A percentile compares a stretch with the other conserved stretches of the same genome.
phyloP scores from a whole-genome alignment of 2,888 invertebrate genomes.

The Alviniconcha strummeri region DNA sequence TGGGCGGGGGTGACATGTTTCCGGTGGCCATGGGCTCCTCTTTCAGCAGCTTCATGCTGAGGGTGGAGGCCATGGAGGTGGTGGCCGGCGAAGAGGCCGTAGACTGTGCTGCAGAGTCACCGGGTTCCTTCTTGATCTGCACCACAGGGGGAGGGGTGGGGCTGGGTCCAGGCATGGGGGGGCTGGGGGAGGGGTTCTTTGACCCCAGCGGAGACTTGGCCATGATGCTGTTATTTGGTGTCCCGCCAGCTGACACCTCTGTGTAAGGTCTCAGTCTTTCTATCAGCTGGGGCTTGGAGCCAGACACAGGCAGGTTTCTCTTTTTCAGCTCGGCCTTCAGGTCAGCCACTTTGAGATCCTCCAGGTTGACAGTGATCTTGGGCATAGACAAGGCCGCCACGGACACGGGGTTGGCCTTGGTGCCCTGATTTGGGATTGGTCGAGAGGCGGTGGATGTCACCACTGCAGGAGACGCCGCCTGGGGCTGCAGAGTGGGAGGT shows the following conservation, averaged over 20 bases:
- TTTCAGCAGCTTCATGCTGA: conserved; percentile 40
- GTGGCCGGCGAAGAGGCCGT: conserved; percentile 31
- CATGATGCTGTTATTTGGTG: conserved; percentile 2
- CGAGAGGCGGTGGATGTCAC: conserved; percentile 25
- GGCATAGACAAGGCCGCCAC: conserved; percentile 39
- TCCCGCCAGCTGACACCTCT: conserved; percentile 53
- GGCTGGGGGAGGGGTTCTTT: conserved; percentile 29
- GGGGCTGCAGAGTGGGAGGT: conserved; percentile 33
- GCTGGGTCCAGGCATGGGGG: conserved; percentile 24
- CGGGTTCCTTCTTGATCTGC: conserved; percentile 39
- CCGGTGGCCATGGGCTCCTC: conserved; percentile 45
- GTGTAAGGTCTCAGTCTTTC: conserved; percentile 86
- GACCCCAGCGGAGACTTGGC: neutral
- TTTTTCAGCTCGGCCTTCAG: conserved; percentile 95
- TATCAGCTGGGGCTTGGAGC: conserved; percentile 95
- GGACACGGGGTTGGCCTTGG: conserved; percentile 33
- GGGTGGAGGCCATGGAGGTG: conserved; percentile 22
- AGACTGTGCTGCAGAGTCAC: conserved; percentile 31
- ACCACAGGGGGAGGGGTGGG: conserved; percentile 35
- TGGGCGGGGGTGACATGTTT: conserved; percentile 57
- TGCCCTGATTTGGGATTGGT: conserved; percentile 33
- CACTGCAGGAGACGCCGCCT: conserved; percentile 31
- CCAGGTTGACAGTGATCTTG: conserved; percentile 79
- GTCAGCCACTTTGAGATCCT: conserved; percentile 97
- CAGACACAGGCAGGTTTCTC: conserved; percentile 94